Evolutionary conservation across 2,797 vertebrate genomes (phyloP).

Genomic region (Cynopterus sphinx): DNA sequence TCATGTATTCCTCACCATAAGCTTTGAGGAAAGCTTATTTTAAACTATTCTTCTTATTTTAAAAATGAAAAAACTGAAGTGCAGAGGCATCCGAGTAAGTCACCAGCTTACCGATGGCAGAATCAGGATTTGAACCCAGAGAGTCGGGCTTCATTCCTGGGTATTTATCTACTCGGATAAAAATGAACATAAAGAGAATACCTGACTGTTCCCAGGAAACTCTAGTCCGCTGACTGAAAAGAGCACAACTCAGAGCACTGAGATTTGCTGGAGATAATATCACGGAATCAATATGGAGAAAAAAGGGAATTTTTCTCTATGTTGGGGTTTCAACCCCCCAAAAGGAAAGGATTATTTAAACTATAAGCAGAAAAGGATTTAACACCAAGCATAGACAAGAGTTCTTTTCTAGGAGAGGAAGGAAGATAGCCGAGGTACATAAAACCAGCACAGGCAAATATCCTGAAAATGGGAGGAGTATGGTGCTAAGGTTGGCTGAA

Average conservation of each 20-base stretch:
- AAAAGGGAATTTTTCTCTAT: neutral
- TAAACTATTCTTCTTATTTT: neutral
- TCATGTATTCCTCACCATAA: neutral
- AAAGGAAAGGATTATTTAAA: neutral
- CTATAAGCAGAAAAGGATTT: neutral
- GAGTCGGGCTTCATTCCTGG: neutral
- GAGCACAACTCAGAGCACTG: neutral
- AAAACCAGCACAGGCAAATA: neutral
- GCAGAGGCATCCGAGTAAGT: neutral
- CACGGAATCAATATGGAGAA: neutral
- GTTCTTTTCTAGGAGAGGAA: neutral
- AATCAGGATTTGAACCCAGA: neutral
- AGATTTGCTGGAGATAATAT: neutral
- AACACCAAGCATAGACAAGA: neutral
- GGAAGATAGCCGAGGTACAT: neutral
- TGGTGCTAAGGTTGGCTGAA: neutral
- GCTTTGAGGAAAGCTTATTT: neutral
- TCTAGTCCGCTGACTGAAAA: neutral
- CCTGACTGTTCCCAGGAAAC: neutral
- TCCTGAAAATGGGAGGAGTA: neutral
- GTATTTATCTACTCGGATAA: neutral
- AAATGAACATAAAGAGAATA: neutral
- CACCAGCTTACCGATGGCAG: neutral
- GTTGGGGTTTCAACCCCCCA: neutral
- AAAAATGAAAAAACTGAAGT: conserved; percentile 30